These are phyloP conservation scores for Aplysina aerophoba DNA, from an alignment of 37 sponge, comb jelly and placozoan species.

Conservation along the genomic window DNA sequence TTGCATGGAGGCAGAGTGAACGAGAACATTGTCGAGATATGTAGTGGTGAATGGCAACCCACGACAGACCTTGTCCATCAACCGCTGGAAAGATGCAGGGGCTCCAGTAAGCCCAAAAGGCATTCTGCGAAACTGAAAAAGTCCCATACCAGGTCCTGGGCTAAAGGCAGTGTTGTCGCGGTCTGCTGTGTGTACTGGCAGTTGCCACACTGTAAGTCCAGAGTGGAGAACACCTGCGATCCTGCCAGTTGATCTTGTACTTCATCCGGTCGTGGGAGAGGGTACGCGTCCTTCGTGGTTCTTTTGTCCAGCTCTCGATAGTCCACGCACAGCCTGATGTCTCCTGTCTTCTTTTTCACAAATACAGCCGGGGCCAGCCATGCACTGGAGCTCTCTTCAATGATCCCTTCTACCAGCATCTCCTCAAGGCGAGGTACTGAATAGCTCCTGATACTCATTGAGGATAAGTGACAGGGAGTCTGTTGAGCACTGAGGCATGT, in stretches of 20 bases:
- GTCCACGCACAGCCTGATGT: conserved; percentile 34
- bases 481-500: background rate
- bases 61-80: conserved; percentile 28
- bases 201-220: conserved; percentile 41
- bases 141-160: conserved; percentile 41
- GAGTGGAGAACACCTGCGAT: conserved; percentile 37
- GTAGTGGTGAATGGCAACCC: conserved; percentile 21
- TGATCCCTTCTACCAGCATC: conserved; percentile 40
- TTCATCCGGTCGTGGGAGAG: conserved; percentile 53
- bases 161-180: conserved; percentile 23
- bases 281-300: conserved; percentile 39
- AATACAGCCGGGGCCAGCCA: conserved; percentile 35
- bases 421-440: background rate
- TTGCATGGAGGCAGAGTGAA: conserved; percentile 19
- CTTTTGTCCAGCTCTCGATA: conserved; percentile 47
- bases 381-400: conserved; percentile 26
- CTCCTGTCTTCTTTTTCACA: conserved; percentile 29
- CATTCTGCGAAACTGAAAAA: conserved; percentile 30
- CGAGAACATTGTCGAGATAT: conserved; percentile 51
- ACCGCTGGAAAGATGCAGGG: conserved; percentile 23
- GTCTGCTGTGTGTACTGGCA: conserved; percentile 15
- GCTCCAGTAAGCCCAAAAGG: conserved; percentile 38
- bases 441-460: conserved; percentile 2
- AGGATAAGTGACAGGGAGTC: background rate
- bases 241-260: conserved; percentile 46